Conservation (phyloP, 2,113 vertebrate genomes). For the Steatornis caripensis region DNA sequence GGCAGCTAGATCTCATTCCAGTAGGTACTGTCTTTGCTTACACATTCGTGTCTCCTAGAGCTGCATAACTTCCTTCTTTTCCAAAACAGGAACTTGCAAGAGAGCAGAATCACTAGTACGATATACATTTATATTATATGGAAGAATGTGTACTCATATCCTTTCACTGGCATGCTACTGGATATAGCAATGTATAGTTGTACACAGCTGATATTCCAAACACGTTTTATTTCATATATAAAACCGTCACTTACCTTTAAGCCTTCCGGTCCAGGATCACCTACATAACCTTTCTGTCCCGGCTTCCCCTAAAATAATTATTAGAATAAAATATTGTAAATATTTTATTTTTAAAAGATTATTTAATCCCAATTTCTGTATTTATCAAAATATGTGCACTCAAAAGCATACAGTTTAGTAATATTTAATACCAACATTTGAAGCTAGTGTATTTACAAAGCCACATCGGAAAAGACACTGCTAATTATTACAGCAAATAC, state of each 20-base stretch:
- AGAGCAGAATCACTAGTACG: background rate
- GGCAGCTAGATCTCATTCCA: background rate
- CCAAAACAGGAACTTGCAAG: background rate
- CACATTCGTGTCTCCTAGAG: background rate
- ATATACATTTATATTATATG: background rate
- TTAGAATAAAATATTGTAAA: background rate
- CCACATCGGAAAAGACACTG: background rate
- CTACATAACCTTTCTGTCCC: constrained; percentile 85
- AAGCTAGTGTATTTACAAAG: background rate
- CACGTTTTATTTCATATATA: background rate
- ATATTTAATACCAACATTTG: background rate
- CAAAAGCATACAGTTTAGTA: background rate
- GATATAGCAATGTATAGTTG: background rate
- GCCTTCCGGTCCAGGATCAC: constrained; percentile 87
- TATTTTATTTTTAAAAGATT: background rate
- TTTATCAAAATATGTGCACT: background rate
- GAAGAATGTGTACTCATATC: background rate
- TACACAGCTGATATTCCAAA: background rate
- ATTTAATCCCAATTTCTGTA: background rate
- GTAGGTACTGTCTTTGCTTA: background rate
- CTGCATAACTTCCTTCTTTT: background rate
- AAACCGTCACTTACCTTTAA: constrained; percentile 74
- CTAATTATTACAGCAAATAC: background rate
- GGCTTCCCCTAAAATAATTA: constrained; percentile 80
- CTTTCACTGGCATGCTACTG: background rate